Evolutionary conservation across 2,888 invertebrate species (phyloP).

Genomic region (Caenorhabditis macrosperma): DNA sequence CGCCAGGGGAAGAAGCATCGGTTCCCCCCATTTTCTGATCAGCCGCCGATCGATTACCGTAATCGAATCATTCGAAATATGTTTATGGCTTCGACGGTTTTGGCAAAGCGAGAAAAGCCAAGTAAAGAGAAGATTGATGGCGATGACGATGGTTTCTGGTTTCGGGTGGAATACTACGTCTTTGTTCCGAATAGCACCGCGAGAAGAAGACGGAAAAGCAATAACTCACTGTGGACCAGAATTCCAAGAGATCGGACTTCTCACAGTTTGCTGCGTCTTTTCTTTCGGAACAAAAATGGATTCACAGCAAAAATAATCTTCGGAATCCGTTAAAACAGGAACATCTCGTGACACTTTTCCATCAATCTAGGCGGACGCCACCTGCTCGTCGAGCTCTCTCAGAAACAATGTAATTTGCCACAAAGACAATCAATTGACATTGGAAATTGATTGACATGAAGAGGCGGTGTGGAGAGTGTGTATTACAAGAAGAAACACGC

Average conservation of each 20-base stretch:
- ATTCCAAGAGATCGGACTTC: background rate
- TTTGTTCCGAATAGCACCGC: conserved; percentile 2
- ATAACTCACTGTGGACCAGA: background rate
- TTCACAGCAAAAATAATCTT: background rate
- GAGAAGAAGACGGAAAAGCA: background rate
- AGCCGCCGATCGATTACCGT: conserved; percentile 37
- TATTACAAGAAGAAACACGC: conserved; percentile 37
- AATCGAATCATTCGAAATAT: conserved; percentile 44
- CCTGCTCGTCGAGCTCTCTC: conserved; percentile 1
- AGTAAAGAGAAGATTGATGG: conserved; percentile 44
- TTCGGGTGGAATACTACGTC: conserved; percentile 27
- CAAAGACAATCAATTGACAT: conserved; percentile 52
- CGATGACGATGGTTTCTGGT: conserved; percentile 36
- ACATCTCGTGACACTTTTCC: background rate
- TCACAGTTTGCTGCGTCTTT: too few relatives aligned
- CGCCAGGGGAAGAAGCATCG: conserved; percentile 10
- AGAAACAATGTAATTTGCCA: conserved; percentile 54
- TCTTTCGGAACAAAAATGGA: background rate
- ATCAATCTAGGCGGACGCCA: background rate
- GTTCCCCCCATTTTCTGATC: conserved; percentile 47
- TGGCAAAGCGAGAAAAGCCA: conserved; percentile 18
- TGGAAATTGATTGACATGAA: conserved; percentile 40
- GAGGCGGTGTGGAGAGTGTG: conserved; percentile 6
- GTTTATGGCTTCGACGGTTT: conserved; percentile 4
- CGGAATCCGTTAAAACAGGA: too few relatives aligned